Evolutionary conservation across 37 sponge, comb jelly and placozoan species (phyloP), one percentile per base, ranked within the genome.

Genomic region (Ephydatia muelleri): DNA sequence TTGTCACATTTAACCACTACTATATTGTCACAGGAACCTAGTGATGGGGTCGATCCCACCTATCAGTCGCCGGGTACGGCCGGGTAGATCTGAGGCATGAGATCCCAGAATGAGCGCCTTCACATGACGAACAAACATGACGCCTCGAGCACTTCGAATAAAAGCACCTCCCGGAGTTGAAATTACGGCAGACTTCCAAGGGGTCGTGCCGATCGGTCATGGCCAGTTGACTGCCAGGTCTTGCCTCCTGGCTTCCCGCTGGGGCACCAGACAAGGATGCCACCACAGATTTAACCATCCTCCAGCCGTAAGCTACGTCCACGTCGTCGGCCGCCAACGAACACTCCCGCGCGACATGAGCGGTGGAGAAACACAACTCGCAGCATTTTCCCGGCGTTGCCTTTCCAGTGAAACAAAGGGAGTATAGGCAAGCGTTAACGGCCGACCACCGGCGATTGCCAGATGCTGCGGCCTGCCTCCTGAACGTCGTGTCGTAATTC

Each of bases 391-490:
- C 65, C 38, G 23, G 73, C 28, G 12, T n/a, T 28, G 67, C 81
- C 68, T n/a, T 23, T 38, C 86, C 80, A 2, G 80, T 80, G 33
- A 86, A 86, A 67, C 81, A 73, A 25, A 80, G 39, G 1, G 81
- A 30, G 47, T 80, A 86, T 19, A 86, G 39, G 29, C 75, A 43
- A 26, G 87, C 28, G 73, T 86, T 73, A 29, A 86, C 64, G 31
- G 26, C 38, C 43, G 76, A 86, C 87, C 87, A 80, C 67, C 49
- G 36, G 47, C 71, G 19, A n/a, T 82, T 82, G 71, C 81, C 81
- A 6, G 72, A 48, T 1, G 34, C 25, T 29, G 81, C 87, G 9
- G 68, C 87, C 26, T 86, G 87, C 19, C 67, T 33, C 31, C 87
- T 67, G 68, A 80, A 80, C 40, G 87, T 66, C 23, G 76, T 26